Base-by-base conservation (phyloP, 2,113 vertebrate genomes). In the Garra rufa region DNA sequence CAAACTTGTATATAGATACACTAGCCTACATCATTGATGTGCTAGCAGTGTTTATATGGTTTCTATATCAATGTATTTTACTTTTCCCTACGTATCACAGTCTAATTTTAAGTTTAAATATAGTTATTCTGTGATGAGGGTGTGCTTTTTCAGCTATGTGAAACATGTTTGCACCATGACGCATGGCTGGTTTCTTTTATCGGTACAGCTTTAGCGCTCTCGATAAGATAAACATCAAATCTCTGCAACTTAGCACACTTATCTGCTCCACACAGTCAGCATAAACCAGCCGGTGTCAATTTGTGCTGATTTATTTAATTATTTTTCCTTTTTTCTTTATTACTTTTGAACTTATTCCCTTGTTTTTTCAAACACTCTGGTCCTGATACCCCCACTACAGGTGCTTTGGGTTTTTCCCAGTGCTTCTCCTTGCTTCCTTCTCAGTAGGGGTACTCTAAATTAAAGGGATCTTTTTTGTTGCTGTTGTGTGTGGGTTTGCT, bases 171-270 rank as follows among this genome's bases (percentile, higher is more conserved):
- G 26, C 59, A 77, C 86, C 87, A 85, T 83, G 85, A 87, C 80
- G 82, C 13, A 82, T 89, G 55, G 43, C 88, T 6, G 69, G 76
- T 67, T 85, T 89, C 89, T 90, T 93, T 93, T 91, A 93, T 94
- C 92, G 63, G 86, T 79, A 14, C 80, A 76, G 86, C 91, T 90
- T 92, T 93, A 92, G 89, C 84, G 79, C 91, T 92, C 90, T 91
- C 90, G 93, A 95, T 95, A 94, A 95, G 94, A 95, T 95, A 94
- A 93, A 89, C 89, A 95, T 94, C 92, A 85, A 88, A 95, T 95
- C 93, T 93, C 11, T 86, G 91, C 92, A 94, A 94, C 93, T 94
- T 94, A 94, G 91, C 91, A 89, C 91, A 93, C 92, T 95, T 95
- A 95, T 95, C 94, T 89, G 89, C 89, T 89, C 89, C 88, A 89